phyloP scores from a whole-genome alignment of 2,113 vertebrate genomes.

The Holacanthus passer region DNA sequence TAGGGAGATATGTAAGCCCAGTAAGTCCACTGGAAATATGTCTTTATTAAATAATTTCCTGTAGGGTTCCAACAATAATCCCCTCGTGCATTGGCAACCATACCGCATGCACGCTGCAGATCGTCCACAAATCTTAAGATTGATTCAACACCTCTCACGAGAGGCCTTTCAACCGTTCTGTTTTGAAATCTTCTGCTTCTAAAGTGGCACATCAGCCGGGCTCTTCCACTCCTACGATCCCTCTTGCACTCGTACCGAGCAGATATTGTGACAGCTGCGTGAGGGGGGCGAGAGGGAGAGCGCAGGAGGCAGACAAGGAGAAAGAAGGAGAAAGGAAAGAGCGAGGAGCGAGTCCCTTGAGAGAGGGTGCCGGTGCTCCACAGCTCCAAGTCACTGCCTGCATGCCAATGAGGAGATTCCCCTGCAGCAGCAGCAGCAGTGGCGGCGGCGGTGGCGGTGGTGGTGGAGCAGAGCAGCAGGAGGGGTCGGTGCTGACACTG shows the following conservation, averaged over 20 bases:
- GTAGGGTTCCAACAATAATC: conserved; percentile 28
- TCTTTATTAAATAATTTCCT: conserved; percentile 57
- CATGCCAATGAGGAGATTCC: conserved; percentile 86
- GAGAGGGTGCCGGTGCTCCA: conserved; percentile 79
- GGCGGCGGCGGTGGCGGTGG: conserved; percentile 34
- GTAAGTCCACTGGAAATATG: conserved; percentile 17
- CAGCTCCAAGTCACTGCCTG: conserved; percentile 75
- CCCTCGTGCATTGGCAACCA: conserved; percentile 26
- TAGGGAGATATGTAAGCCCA: background rate
- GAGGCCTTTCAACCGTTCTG: conserved; percentile 65
- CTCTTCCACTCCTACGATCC: conserved; percentile 49
- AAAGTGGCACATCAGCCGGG: conserved; percentile 60
- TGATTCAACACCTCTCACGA: conserved; percentile 64
- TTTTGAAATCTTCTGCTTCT: conserved; percentile 64
- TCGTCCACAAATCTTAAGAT: conserved; percentile 58
- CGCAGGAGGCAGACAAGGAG: conserved; percentile 69
- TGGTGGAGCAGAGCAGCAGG: conserved; percentile 63
- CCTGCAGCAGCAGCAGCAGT: conserved; percentile 71
- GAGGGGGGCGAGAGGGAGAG: conserved; percentile 51
- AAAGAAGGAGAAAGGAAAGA: conserved; percentile 71
- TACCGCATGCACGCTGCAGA: conserved; percentile 29
- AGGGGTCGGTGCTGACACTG: conserved; percentile 67
- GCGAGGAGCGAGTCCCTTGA: conserved; percentile 74
- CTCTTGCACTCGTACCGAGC: conserved; percentile 49
- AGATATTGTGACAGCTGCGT: conserved; percentile 79